These are phyloP conservation scores for Hypothenemus hampei DNA, from an alignment of 1,140 invertebrate genomes.

Conservation along the genomic window DNA sequence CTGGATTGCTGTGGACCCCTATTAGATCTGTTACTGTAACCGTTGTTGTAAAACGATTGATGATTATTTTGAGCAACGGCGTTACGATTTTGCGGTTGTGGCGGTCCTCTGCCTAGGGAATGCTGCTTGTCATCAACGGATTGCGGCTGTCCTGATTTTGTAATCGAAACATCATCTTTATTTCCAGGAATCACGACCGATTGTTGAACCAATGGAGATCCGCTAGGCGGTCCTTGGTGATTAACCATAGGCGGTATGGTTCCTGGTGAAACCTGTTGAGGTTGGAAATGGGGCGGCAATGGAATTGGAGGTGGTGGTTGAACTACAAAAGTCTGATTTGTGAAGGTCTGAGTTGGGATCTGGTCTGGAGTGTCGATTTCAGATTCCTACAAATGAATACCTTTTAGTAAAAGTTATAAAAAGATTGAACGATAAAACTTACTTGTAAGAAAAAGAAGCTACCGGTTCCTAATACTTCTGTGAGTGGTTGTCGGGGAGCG, in stretches of 20 bases:
- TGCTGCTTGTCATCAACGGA: slow-evolving; percentile 27
- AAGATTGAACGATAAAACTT: too few relatives aligned
- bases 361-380: slow-evolving; percentile 60
- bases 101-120: slow-evolving; percentile 21
- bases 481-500: slow-evolving; percentile 52
- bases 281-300: slow-evolving; percentile 33
- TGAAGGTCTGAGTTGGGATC: slow-evolving; percentile 73
- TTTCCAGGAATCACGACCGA: neutral
- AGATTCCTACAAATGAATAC: slow-evolving; percentile 63
- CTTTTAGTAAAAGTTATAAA: slow-evolving; percentile 8
- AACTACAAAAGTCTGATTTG: slow-evolving; percentile 63
- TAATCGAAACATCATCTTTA: slow-evolving; percentile 12
- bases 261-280: slow-evolving; percentile 13
- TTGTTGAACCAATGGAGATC: slow-evolving; percentile 10
- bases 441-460: slow-evolving; percentile 72
- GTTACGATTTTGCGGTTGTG: slow-evolving; percentile 4
- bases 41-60: slow-evolving; percentile 41
- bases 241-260: slow-evolving; percentile 23
- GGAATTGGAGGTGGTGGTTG: slow-evolving; percentile 39
- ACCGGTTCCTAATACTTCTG: slow-evolving; percentile 66
- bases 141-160: slow-evolving; percentile 4
- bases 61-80: slow-evolving; percentile 29
- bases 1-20: slow-evolving; percentile 7
- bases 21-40: slow-evolving; percentile 38
- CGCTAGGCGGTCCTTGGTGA: slow-evolving; percentile 26